A percentile compares a stretch with the other conserved stretches of the same genome.
Conservation (phyloP, 2,113 vertebrate species). For the Meles meles region DNA sequence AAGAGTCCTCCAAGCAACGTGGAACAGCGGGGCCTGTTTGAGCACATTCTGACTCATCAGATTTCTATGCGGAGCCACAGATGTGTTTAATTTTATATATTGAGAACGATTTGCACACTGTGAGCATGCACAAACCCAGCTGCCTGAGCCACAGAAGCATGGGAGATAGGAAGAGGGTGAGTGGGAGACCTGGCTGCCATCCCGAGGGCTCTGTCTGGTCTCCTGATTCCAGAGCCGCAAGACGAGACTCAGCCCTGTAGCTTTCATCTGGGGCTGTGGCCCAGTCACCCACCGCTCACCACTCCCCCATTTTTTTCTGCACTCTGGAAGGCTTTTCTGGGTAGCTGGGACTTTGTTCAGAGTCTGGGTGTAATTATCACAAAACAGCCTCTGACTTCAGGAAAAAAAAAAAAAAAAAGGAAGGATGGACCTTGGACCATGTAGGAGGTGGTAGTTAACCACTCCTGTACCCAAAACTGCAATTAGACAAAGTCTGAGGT, state of each 20-base stretch:
- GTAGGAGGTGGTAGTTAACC: conserved; percentile 50
- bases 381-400: conserved; percentile 48
- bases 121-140: conserved; percentile 22
- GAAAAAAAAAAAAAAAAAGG: not conserved
- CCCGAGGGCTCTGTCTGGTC: not conserved
- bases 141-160: not conserved
- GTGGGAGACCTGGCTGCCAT: not conserved
- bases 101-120: not conserved
- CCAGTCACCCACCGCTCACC: not conserved
- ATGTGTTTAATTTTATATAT: conserved; percentile 60
- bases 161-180: not conserved
- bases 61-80: conserved; percentile 49
- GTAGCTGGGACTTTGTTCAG: conserved; percentile 3
- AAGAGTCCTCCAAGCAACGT: not conserved
- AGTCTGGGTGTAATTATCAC: conserved; percentile 42
- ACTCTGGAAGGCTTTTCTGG: conserved; percentile 26
- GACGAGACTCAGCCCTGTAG: not conserved
- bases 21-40: not conserved
- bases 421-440: conserved; percentile 15
- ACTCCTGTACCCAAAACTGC: conserved; percentile 58
- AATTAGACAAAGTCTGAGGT: conserved; percentile 70
- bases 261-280: not conserved
- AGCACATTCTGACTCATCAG: conserved; percentile 51
- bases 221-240: not conserved
- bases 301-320: not conserved